Evolutionary conservation across 1,140 invertebrate genomes (phyloP).

Genomic region (Hylaeus anthracinus): DNA sequence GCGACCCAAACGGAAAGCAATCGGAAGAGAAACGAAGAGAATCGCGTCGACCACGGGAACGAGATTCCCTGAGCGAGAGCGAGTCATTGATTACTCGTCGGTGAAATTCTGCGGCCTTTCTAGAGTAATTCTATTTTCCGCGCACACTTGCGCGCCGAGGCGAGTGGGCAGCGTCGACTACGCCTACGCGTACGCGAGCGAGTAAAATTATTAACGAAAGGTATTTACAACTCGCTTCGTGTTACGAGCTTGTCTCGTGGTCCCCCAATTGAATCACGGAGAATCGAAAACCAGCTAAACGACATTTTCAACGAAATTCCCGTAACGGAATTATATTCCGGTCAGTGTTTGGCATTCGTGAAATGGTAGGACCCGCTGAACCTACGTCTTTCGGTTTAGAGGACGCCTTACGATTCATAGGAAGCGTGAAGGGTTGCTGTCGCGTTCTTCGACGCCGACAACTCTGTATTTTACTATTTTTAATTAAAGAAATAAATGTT

Average conservation of each 20-base stretch:
- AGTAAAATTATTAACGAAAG: constrained; percentile 26
- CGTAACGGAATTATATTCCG: no score
- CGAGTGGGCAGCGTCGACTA: background rate
- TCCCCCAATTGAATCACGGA: background rate
- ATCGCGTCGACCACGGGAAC: background rate
- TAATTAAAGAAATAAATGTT: no score
- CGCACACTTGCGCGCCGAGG: background rate
- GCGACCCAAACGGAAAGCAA: no score
- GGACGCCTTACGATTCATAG: no score
- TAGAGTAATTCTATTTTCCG: constrained; percentile 43
- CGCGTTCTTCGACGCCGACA: no score
- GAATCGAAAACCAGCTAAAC: background rate
- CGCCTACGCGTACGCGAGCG: constrained; percentile 19
- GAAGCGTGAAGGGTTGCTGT: no score
- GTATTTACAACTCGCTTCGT: constrained; percentile 14
- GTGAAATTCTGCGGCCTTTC: constrained; percentile 38
- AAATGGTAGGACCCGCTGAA: no score
- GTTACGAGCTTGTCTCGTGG: background rate
- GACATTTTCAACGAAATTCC: no score
- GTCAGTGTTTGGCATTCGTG: no score
- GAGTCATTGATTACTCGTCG: constrained; percentile 21
- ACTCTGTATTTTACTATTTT: no score
- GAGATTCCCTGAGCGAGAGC: background rate
- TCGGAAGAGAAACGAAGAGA: background rate
- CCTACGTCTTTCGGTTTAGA: no score